Evolutionary conservation across 2,113 vertebrate genomes (phyloP).

Genomic region (Dendrocopos noguchii): DNA sequence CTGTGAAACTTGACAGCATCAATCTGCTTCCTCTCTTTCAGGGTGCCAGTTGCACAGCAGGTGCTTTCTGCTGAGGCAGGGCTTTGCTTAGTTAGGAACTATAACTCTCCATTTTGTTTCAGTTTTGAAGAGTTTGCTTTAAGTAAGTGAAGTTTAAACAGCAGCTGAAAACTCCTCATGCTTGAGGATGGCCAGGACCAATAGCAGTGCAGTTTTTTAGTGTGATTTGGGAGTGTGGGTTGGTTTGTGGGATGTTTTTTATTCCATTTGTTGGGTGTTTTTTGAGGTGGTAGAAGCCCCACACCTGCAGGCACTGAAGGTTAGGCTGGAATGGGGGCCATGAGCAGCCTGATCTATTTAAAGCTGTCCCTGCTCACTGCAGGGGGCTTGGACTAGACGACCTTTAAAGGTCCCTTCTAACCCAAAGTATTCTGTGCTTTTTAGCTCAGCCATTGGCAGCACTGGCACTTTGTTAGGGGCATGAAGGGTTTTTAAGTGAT

Average conservation of each 20-base stretch:
- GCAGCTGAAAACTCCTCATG: background rate
- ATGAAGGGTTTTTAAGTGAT: background rate
- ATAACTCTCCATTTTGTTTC: background rate
- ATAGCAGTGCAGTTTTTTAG: background rate
- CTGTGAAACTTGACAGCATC: background rate
- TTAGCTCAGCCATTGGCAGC: background rate
- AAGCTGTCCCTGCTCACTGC: background rate
- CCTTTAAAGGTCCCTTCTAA: background rate
- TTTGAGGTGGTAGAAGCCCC: background rate
- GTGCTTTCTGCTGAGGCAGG: background rate
- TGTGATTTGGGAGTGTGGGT: background rate
- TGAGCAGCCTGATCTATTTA: background rate
- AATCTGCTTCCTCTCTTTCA: background rate
- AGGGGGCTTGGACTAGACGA: background rate
- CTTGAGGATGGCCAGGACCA: background rate
- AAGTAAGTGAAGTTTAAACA: background rate
- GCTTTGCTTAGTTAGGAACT: background rate
- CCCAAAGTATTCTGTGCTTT: background rate
- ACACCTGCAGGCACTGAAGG: background rate
- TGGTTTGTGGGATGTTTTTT: background rate
- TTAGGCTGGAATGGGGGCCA: background rate
- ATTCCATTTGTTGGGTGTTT: background rate
- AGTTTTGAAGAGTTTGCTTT: background rate
- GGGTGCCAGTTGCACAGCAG: background rate
- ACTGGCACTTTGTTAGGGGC: background rate